phyloP scores from a whole-genome alignment of 2,113 vertebrate species.

The Corythaixoides concolor region DNA sequence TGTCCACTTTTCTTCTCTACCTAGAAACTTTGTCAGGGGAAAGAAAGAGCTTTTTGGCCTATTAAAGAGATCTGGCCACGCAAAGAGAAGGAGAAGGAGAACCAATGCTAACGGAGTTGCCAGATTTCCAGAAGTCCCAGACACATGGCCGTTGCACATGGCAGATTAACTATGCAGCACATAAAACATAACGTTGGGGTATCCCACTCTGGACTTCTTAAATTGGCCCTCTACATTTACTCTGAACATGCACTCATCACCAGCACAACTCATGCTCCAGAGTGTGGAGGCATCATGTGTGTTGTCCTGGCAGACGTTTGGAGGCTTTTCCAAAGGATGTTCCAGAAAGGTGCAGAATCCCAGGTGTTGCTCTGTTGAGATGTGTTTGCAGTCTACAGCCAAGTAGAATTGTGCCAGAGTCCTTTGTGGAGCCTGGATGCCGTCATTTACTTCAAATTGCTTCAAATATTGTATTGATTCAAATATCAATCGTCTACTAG shows the following conservation, averaged over 20 bases:
- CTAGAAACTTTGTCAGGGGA: background rate
- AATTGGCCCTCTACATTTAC: background rate
- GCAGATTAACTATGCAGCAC: background rate
- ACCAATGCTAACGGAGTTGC: background rate
- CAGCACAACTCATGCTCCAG: background rate
- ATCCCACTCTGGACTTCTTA: background rate
- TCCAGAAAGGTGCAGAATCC: background rate
- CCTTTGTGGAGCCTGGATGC: background rate
- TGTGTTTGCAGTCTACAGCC: background rate
- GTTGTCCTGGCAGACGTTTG: background rate
- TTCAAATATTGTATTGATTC: background rate
- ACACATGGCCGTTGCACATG: background rate
- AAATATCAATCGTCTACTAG: background rate
- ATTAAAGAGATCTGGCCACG: background rate
- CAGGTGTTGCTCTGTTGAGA: background rate
- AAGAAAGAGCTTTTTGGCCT: background rate
- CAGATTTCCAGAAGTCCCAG: background rate
- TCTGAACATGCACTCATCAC: background rate
- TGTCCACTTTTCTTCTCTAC: background rate
- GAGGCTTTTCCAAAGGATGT: background rate
- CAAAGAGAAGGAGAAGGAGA: background rate
- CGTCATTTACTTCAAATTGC: background rate
- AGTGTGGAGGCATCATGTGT: accelerated
- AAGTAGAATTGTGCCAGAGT: background rate
- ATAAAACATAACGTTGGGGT: accelerated